phyloP scores from a whole-genome alignment of 2,113 vertebrate species.

The Apteryx mantelli region DNA sequence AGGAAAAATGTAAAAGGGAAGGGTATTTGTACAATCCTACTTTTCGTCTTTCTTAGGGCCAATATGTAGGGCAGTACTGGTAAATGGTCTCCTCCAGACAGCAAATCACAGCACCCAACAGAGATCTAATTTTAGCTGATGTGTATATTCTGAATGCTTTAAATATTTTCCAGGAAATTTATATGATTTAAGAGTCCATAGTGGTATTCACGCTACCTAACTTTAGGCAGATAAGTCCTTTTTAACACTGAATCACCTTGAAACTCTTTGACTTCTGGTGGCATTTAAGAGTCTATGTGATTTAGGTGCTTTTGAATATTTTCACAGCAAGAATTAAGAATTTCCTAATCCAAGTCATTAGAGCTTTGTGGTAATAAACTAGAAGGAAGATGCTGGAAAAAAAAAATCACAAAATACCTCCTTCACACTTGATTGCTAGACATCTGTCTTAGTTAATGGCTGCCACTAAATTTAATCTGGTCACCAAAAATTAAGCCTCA shows the following conservation, averaged over 20 bases:
- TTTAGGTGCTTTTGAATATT: neutral
- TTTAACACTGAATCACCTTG: neutral
- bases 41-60: neutral
- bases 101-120: neutral
- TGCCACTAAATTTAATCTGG: neutral
- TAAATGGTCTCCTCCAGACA: neutral
- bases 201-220: neutral
- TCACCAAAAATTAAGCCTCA: neutral
- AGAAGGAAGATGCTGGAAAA: neutral
- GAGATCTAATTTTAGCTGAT: neutral
- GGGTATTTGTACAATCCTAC: neutral
- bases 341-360: neutral
- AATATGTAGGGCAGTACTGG: rapidly evolving
- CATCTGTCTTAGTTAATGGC: neutral
- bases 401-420: neutral
- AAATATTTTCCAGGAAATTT: neutral
- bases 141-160: neutral
- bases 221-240: neutral
- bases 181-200: neutral
- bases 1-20: neutral
- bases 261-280: neutral
- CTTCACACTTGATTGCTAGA: neutral
- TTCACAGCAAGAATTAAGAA: neutral
- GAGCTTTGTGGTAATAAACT: neutral
- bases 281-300: neutral